Conservation (phyloP, 2,888 invertebrate genomes). For the Drosophila falleni region DNA sequence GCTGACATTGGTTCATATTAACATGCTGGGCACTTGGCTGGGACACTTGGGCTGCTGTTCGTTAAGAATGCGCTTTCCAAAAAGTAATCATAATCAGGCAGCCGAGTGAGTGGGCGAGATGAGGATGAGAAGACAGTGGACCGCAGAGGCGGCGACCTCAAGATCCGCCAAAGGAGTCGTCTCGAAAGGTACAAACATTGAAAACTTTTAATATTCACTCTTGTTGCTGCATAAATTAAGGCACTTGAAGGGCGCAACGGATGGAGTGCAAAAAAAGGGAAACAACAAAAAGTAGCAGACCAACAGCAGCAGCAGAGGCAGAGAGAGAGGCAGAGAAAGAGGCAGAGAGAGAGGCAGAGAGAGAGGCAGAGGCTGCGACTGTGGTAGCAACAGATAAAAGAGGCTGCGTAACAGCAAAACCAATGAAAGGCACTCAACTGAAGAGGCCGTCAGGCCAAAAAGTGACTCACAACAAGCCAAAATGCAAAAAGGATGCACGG, state of each 20-base stretch:
- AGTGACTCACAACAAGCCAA: constrained; percentile 52
- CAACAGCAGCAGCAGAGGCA: constrained; percentile 14
- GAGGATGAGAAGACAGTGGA: not conserved
- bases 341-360: not conserved
- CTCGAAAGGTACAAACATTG: constrained; percentile 68
- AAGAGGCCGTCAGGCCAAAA: constrained; percentile 47
- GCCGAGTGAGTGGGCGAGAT: constrained; percentile 26
- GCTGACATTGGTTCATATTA: constrained; percentile 23
- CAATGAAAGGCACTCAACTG: constrained; percentile 70
- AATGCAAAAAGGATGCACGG: constrained; percentile 51
- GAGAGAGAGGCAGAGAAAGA: not conserved
- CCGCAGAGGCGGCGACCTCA: constrained; percentile 29
- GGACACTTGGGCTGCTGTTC: constrained; percentile 45
- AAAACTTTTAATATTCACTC: constrained; percentile 77
- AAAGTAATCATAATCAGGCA: constrained; percentile 66
- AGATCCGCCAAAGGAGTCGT: constrained; percentile 35
- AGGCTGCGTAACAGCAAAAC: constrained; percentile 55
- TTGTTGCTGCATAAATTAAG: constrained; percentile 75
- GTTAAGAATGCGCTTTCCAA: constrained; percentile 47
- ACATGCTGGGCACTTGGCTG: constrained; percentile 24
- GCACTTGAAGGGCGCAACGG: constrained; percentile 41
- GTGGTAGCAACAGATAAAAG: constrained; percentile 58
- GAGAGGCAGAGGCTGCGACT: not conserved
- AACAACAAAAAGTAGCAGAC: constrained; percentile 31
- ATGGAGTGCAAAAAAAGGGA: constrained; percentile 3